These are phyloP conservation scores for Diadema setosum DNA, from an alignment of 35 echinoderm and acorn worm genomes.

Conservation along the genomic window DNA sequence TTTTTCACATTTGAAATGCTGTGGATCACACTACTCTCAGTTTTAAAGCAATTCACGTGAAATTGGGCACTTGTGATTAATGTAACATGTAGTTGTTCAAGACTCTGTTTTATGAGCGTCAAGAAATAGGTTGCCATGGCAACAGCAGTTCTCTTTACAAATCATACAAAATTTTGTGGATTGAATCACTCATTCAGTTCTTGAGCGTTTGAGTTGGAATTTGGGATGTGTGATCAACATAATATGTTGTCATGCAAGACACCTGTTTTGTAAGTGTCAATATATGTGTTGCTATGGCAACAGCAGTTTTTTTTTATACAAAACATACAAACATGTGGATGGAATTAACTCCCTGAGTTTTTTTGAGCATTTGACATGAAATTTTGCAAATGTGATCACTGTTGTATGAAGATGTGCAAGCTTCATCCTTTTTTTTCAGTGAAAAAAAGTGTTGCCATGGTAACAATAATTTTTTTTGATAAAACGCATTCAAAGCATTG, in stretches of 20 bases:
- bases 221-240: not conserved
- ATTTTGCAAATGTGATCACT: not conserved
- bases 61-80: not conserved
- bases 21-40: no score
- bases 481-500: no score
- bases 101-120: not conserved
- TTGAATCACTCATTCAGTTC: not conserved
- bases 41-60: not conserved
- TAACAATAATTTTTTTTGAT: no score
- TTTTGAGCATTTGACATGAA: not conserved
- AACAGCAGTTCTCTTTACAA: not conserved
- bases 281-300: not conserved
- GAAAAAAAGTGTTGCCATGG: not conserved
- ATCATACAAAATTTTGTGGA: not conserved
- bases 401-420: not conserved
- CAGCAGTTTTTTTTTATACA: not conserved
- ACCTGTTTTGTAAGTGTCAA: not conserved
- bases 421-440: not conserved
- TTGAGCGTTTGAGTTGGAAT: not conserved
- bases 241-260: not conserved
- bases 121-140: not conserved
- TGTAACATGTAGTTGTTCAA: not conserved
- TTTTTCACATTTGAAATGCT: no score
- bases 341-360: not conserved
- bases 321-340: not conserved